These are phyloP conservation scores for Telmatochromis sp. DNA, from an alignment of 2,113 vertebrate species.

Conservation along the genomic window DNA sequence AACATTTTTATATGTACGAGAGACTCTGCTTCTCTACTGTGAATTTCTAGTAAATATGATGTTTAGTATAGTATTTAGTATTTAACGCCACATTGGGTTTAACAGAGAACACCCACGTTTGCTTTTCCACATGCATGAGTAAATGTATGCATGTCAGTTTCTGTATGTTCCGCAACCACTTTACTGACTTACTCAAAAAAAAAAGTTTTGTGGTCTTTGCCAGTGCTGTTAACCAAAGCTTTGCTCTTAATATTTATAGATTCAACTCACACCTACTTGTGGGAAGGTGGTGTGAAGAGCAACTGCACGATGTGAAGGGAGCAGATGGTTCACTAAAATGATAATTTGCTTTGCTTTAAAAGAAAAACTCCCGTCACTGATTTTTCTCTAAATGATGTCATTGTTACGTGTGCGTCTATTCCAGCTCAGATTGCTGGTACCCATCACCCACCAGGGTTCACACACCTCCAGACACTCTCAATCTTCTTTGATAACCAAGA, in stretches of 20 bases:
- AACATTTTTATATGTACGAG: not conserved
- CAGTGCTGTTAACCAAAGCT: not conserved
- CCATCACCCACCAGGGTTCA: not conserved
- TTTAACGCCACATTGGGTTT: not conserved
- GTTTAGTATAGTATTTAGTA: not conserved
- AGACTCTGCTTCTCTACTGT: not conserved
- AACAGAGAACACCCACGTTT: not conserved
- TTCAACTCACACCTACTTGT: not conserved
- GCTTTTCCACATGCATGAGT: not conserved
- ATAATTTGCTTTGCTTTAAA: not conserved
- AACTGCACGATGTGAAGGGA: not conserved
- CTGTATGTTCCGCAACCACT: not conserved
- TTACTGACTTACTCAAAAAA: not conserved
- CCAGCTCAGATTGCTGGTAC: not conserved
- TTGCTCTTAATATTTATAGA: not conserved
- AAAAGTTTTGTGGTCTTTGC: not conserved
- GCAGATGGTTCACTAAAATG: not conserved
- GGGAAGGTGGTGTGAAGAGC: not conserved
- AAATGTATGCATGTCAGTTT: not conserved
- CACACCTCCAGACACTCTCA: slow-evolving; percentile 8
- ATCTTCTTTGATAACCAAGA: slow-evolving; percentile 14
- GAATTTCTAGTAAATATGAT: not conserved
- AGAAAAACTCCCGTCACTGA: not conserved
- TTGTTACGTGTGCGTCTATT: not conserved
- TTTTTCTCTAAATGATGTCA: not conserved